phyloP scores from a whole-genome alignment of 2,113 vertebrate genomes.

The Alces alces region DNA sequence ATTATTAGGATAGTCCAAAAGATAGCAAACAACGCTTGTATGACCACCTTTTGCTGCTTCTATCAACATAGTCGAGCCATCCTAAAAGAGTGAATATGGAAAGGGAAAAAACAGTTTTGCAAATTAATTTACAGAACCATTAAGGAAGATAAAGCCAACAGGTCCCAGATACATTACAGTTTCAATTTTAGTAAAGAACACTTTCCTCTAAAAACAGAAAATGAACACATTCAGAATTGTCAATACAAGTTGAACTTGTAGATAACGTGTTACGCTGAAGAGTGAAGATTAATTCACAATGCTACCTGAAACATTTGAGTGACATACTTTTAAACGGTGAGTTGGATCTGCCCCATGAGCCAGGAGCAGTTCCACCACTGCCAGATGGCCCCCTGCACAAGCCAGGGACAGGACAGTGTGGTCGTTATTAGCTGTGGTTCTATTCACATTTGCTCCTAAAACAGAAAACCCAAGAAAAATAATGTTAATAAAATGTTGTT shows the following conservation, averaged over 20 bases:
- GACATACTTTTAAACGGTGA: conserved; percentile 94
- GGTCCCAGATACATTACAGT: neutral
- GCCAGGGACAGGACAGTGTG: conserved; percentile 98
- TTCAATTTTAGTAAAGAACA: neutral
- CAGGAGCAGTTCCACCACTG: conserved; percentile 96
- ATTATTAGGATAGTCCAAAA: conserved; percentile 99
- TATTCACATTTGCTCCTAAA: conserved; percentile 95
- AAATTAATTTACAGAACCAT: conserved; percentile 22
- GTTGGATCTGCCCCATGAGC: conserved; percentile 99
- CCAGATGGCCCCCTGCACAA: conserved; percentile 96
- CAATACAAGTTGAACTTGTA: neutral
- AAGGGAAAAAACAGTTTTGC: neutral
- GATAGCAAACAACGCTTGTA: conserved; percentile 98
- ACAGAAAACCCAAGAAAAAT: neutral
- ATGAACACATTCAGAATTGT: neutral
- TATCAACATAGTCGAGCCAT: conserved; percentile 98
- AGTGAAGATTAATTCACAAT: neutral
- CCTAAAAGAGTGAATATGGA: conserved; percentile 76
- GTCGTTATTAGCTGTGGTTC: conserved; percentile 98
- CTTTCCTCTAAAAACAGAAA: neutral
- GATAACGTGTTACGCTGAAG: neutral
- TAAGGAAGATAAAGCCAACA: neutral
- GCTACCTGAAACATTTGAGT: neutral
- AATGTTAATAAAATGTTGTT: neutral
- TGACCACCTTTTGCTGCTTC: conserved; percentile 99